Conservation (phyloP, 2,888 invertebrate species). For the Zaprionus bogoriensis region DNA sequence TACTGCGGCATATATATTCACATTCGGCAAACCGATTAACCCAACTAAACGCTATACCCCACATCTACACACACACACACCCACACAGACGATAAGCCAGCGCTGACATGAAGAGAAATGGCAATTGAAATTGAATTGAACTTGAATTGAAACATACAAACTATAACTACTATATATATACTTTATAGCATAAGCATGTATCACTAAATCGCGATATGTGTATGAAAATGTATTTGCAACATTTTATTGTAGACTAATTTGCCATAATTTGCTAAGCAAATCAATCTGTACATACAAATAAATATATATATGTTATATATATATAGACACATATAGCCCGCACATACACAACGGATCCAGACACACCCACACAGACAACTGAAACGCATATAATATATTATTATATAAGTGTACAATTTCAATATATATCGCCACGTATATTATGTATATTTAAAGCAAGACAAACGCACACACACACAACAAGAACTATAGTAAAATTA, state of each 20-base stretch:
- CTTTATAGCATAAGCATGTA: background rate
- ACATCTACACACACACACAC: background rate
- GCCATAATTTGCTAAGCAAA: conserved; percentile 80
- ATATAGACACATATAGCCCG: background rate
- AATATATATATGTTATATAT: conserved; percentile 13
- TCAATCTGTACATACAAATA: conserved; percentile 47
- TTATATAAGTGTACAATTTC: conserved; percentile 59
- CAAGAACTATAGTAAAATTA: conserved; percentile 37
- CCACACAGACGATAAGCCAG: conserved; percentile 8
- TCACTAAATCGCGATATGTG: background rate
- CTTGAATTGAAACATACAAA: conserved; percentile 30
- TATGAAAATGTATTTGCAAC: conserved; percentile 24
- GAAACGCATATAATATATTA: conserved; percentile 68
- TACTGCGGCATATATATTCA: conserved; percentile 7
- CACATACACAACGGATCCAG: background rate
- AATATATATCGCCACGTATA: conserved; percentile 6
- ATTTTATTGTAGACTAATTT: conserved; percentile 65
- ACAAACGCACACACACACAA: conserved; percentile 23
- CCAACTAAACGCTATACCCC: background rate
- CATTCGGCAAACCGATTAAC: conserved; percentile 1
- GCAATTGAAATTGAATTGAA: conserved; percentile 28
- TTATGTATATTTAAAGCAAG: conserved; percentile 38
- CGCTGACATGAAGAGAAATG: conserved; percentile 31
- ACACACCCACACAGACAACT: conserved; percentile 15
- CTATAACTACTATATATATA: conserved; percentile 9